Percentiles rank a stretch among this genome's conserved stretches.
phyloP scores from a whole-genome alignment of 2,113 vertebrate genomes.

The Bubo scandiacus region DNA sequence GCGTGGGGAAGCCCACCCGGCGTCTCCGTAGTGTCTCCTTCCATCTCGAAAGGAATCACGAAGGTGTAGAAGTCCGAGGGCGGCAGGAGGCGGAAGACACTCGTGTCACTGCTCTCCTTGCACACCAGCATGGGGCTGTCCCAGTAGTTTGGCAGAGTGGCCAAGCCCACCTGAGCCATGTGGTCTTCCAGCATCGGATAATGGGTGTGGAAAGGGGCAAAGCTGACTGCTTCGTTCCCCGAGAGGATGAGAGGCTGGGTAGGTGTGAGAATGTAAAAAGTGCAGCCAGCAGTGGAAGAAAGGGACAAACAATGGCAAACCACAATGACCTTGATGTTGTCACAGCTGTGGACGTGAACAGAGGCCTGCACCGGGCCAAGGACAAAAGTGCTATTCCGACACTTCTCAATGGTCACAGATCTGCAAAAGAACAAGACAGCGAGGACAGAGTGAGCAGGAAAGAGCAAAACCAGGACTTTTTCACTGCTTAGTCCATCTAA shows the following conservation, averaged over 20 bases:
- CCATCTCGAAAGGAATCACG: conserved; percentile 91
- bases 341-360: conserved; percentile 89
- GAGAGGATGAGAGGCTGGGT: conserved; percentile 87
- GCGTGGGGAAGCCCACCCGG: conserved; percentile 84
- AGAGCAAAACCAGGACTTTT: background rate
- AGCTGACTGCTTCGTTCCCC: conserved; percentile 83
- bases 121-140: conserved; percentile 85
- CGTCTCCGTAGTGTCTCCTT: conserved; percentile 92
- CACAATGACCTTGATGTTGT: conserved; percentile 83
- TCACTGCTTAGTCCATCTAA: background rate
- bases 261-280: conserved; percentile 84
- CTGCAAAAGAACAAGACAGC: conserved; percentile 57
- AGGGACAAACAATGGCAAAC: conserved; percentile 82
- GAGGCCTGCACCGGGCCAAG: conserved; percentile 87
- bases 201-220: conserved; percentile 92
- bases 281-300: conserved; percentile 79
- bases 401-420: conserved; percentile 92
- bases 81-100: conserved; percentile 81
- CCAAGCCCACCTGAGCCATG: conserved; percentile 92
- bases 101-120: conserved; percentile 66
- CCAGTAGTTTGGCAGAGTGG: conserved; percentile 92
- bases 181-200: conserved; percentile 96
- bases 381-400: conserved; percentile 86
- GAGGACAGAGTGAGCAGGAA: background rate
- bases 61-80: conserved; percentile 83